These are phyloP conservation scores for Yponomeuta cagnagella DNA, from an alignment of 2,888 invertebrate species.

Conservation along the genomic window DNA sequence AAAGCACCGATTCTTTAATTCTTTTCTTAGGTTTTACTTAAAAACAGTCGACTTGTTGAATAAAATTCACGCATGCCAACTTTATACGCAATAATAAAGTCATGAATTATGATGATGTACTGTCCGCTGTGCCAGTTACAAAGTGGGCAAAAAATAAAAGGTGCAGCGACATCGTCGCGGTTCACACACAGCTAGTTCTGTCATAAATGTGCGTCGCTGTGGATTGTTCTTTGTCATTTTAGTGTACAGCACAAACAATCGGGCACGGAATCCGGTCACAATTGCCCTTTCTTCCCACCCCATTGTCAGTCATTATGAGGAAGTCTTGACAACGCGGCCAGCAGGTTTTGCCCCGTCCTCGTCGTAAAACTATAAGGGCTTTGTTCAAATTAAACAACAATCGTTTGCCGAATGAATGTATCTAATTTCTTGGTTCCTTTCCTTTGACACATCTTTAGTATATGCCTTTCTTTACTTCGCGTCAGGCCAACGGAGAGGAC, in stretches of 20 bases:
- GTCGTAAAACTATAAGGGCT: background rate
- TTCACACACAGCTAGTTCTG: too few relatives aligned
- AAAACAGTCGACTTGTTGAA: too few relatives aligned
- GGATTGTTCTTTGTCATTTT: constrained; percentile 1
- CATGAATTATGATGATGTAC: too few relatives aligned
- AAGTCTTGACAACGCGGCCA: constrained; percentile 8
- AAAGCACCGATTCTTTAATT: too few relatives aligned
- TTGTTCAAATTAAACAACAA: background rate
- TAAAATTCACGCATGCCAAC: too few relatives aligned
- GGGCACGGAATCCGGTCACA: constrained; percentile 4
- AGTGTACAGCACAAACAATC: constrained; percentile 3
- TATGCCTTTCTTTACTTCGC: background rate
- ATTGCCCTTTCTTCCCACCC: constrained; percentile 5
- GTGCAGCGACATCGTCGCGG: too few relatives aligned
- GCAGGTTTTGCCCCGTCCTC: constrained; percentile 4
- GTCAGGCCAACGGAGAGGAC: background rate
- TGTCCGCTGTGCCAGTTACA: too few relatives aligned
- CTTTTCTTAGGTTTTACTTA: too few relatives aligned
- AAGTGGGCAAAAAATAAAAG: too few relatives aligned
- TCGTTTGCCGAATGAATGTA: background rate
- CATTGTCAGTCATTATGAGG: constrained; percentile 1
- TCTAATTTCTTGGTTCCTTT: background rate
- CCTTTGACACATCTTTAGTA: background rate
- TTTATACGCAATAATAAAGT: too few relatives aligned
- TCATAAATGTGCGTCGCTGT: too few relatives aligned